Base-by-base conservation (phyloP, 2,888 invertebrate species). In the Diadegma fenestrale region DNA sequence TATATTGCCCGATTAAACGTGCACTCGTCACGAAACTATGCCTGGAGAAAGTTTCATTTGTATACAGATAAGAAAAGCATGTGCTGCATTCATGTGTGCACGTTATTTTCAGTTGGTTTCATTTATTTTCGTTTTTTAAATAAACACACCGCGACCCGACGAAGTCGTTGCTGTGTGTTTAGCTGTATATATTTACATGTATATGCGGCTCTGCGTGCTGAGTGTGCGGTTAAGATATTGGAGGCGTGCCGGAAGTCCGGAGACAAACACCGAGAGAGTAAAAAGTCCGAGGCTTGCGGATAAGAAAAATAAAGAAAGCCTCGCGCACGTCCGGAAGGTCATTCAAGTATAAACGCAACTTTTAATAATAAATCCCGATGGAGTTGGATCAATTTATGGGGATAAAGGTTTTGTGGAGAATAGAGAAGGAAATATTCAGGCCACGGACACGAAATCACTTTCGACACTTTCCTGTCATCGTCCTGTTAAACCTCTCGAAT, bases 1-100 rank as follows among this genome's bases (percentile, higher is more conserved):
- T 33, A 77, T 63, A 71, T 19, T 51, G 61, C 22, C 22, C 41
- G 48, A 17, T 66, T 80, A 43, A 72, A 66, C 72, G 61, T 63
- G 68, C 84, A 37, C 71, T 14, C 45, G 48, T 58, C 61, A 68
- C 33, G 77, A 69, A 68, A 69, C 73, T 64, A 66, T 78, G 66
- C 79, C 45, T 41, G 85, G 86, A 82, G 86, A 86, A 86, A 86
- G 86, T 86, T 85, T 77, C 58, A 58, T 79, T 81, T 85, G 85
- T 85, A 69, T 64, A 66, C 14, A 26, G 79, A 80, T 68, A 82
- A 73, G 77, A 33, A 43, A 68, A 43, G 14, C 54, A 78, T 64
- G 73, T 43, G 41, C 81, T 85, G 64, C 63, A 41, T 69, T 69
- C 81, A 37, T 33, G 12, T 30, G 48, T 30, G 48, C 33, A 63